These are phyloP conservation scores for Ommatoiulus sabulosus DNA, from an alignment of 2,888 invertebrate species.

Conservation along the genomic window DNA sequence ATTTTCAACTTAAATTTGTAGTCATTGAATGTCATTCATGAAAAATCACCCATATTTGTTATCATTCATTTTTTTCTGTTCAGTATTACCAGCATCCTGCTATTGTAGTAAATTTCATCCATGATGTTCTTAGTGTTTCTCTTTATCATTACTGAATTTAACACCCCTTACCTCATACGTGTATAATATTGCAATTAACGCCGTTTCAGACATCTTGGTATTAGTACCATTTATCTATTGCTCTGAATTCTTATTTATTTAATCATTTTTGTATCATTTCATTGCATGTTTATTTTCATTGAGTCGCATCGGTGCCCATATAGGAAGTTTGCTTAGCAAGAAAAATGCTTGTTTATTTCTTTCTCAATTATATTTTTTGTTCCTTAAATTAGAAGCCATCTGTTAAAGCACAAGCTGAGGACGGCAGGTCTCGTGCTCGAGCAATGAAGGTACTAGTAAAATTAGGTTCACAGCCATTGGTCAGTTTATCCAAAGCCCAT, in stretches of 20 bases:
- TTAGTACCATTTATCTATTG: constrained; percentile 6
- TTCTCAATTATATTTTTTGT: constrained; percentile 53
- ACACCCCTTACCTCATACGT: background rate
- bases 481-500: background rate
- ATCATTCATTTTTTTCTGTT: constrained; percentile 23
- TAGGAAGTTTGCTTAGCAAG: constrained; percentile 21
- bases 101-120: constrained; percentile 20
- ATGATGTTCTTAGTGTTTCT: constrained; percentile 18
- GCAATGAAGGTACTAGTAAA: constrained; percentile 55
- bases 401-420: constrained; percentile 56
- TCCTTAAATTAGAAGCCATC: constrained; percentile 56
- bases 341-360: constrained; percentile 50
- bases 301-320: background rate
- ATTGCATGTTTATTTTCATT: constrained; percentile 32
- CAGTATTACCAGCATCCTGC: constrained; percentile 22
- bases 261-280: constrained; percentile 49
- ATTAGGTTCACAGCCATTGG: constrained; percentile 5
- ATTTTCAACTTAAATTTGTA: background rate
- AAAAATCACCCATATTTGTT: constrained; percentile 10
- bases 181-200: constrained; percentile 12
- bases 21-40: background rate
- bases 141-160: constrained; percentile 38
- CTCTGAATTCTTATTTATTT: constrained; percentile 38
- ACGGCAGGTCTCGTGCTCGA: constrained; percentile 53
- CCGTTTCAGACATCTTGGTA: constrained; percentile 42